phyloP scores from a whole-genome alignment of 2,113 vertebrate genomes.

The Urocolius indicus region DNA sequence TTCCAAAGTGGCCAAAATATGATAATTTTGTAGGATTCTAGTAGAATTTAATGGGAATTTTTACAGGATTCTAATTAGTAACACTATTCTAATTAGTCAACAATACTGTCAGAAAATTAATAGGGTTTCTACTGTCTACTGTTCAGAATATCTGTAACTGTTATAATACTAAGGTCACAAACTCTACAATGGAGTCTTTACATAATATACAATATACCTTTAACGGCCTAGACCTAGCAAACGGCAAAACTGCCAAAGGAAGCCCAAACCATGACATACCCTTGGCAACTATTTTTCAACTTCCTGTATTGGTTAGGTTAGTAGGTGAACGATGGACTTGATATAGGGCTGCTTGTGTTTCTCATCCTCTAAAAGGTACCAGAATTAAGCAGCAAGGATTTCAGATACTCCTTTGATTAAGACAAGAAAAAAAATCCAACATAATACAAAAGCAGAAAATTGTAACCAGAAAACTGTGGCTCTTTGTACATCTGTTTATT shows the following conservation, averaged over 20 bases:
- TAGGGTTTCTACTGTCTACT: not conserved
- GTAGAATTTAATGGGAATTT: too few species aligned
- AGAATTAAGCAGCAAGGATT: too few species aligned
- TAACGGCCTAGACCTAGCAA: too few species aligned
- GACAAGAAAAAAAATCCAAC: not conserved
- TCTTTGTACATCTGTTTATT: not conserved
- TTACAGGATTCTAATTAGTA: too few species aligned
- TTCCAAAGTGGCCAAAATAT: not conserved
- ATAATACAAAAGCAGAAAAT: not conserved
- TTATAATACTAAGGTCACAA: not conserved
- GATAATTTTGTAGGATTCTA: not conserved
- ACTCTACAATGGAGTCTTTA: not conserved
- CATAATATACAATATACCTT: too few species aligned
- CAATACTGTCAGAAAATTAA: not conserved
- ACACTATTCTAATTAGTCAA: not conserved
- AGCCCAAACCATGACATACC: too few species aligned
- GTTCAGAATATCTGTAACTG: not conserved
- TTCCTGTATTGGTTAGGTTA: too few species aligned
- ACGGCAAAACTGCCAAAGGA: too few species aligned
- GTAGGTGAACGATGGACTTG: too few species aligned
- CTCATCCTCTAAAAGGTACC: too few species aligned
- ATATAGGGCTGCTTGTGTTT: too few species aligned
- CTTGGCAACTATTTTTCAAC: too few species aligned
- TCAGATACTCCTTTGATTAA: not conserved
- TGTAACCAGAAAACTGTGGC: not conserved